Conservation (phyloP, 2,888 invertebrate species). For the Abrostola triplasia region DNA sequence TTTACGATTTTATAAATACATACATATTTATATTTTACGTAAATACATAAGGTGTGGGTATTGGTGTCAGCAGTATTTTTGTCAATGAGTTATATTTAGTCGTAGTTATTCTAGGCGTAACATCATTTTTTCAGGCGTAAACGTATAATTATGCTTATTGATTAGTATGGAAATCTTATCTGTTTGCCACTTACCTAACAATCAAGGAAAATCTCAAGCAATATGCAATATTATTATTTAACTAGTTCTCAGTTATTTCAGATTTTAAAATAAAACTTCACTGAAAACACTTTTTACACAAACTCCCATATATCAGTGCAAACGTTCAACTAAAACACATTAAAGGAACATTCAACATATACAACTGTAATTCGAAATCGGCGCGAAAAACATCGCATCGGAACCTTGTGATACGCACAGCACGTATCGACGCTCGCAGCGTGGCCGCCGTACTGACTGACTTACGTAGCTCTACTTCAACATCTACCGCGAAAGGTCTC, state of each 20-base stretch:
- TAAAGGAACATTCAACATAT: constrained; percentile 63
- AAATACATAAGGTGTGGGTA: constrained; percentile 5
- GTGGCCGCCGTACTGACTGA: constrained; percentile 76
- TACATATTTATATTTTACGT: constrained; percentile 14
- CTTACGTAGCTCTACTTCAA: constrained; percentile 53
- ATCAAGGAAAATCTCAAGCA: constrained; percentile 43
- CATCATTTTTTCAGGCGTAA: no score
- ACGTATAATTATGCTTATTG: neutral
- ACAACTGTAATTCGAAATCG: constrained; percentile 58
- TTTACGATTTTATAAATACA: constrained; percentile 53
- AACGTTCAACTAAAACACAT: constrained; percentile 69
- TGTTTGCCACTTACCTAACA: constrained; percentile 58
- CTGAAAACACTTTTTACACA: constrained; percentile 46
- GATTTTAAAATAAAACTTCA: constrained; percentile 38
- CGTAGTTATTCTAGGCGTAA: neutral
- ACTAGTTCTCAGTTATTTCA: constrained; percentile 46
- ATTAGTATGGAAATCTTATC: constrained; percentile 12
- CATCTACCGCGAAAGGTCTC: constrained; percentile 42
- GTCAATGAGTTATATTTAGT: constrained; percentile 7
- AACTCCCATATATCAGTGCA: constrained; percentile 38
- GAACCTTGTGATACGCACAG: constrained; percentile 44
- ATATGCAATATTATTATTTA: constrained; percentile 23
- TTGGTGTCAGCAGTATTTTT: constrained; percentile 8
- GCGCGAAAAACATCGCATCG: constrained; percentile 72
- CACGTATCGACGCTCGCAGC: constrained; percentile 67